Conservation (phyloP, 1,140 invertebrate genomes). For the Macrocentrus cingulum region DNA sequence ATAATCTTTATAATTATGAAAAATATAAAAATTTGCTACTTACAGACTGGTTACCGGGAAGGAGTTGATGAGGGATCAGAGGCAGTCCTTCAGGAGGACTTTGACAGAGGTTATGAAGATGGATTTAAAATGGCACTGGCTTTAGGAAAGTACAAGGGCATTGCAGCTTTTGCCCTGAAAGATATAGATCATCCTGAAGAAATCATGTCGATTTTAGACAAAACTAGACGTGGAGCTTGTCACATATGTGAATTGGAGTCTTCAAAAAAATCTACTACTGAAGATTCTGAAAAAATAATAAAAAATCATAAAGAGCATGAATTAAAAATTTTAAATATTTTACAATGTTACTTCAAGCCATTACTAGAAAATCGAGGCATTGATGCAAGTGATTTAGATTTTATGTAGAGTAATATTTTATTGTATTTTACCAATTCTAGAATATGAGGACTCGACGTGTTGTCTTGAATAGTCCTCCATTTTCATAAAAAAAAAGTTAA, state of each 20-base stretch:
- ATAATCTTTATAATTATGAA: slow-evolving; percentile 12
- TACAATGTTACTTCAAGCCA: slow-evolving; percentile 40
- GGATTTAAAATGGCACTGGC: slow-evolving; percentile 59
- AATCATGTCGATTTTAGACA: slow-evolving; percentile 38
- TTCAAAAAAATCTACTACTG: slow-evolving; percentile 1
- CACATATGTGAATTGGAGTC: slow-evolving; percentile 39
- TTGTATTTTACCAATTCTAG: neutral
- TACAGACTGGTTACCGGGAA: slow-evolving; percentile 61
- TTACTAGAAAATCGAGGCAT: slow-evolving; percentile 30
- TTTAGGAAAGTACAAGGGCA: slow-evolving; percentile 56
- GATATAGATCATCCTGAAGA: slow-evolving; percentile 36
- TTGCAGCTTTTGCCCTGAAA: slow-evolving; percentile 30
- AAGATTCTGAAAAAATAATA: slow-evolving; percentile 9
- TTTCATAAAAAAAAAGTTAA: slow-evolving; percentile 22
- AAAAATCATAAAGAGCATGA: slow-evolving; percentile 33
- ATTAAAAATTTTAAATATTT: slow-evolving; percentile 29
- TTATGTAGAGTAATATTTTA: neutral
- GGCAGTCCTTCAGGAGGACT: slow-evolving; percentile 60
- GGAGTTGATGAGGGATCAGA: slow-evolving; percentile 60
- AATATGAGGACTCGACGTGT: neutral
- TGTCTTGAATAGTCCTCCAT: slow-evolving; percentile 4
- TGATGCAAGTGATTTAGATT: slow-evolving; percentile 8
- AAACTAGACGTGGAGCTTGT: slow-evolving; percentile 45
- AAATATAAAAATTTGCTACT: slow-evolving; percentile 26
- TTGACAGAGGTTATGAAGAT: slow-evolving; percentile 61